Conservation (phyloP, 2,113 vertebrate genomes). For the Periophthalmus modestus region DNA sequence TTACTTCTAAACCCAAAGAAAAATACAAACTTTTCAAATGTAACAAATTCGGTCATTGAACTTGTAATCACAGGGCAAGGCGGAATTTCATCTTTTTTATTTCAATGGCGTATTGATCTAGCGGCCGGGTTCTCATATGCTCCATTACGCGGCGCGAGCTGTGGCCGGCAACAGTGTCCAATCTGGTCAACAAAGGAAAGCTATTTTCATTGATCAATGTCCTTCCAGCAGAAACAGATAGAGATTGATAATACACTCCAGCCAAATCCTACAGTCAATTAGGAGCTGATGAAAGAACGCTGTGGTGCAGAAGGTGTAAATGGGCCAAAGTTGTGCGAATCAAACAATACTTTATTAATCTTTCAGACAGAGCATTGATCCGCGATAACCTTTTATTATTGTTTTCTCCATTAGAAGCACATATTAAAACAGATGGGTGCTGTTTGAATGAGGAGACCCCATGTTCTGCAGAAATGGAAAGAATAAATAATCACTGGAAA, state of each 20-base stretch:
- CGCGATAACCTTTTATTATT: constrained; percentile 74
- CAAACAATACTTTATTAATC: constrained; percentile 73
- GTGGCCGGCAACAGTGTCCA: constrained; percentile 68
- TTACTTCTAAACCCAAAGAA: constrained; percentile 59
- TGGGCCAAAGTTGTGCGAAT: constrained; percentile 60
- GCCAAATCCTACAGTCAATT: constrained; percentile 77
- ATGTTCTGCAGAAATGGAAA: constrained; percentile 36
- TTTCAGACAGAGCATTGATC: constrained; percentile 71
- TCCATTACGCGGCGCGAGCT: constrained; percentile 66
- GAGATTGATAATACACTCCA: constrained; percentile 80
- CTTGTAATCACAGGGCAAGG: constrained; percentile 60
- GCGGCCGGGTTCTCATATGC: constrained; percentile 65
- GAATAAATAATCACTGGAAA: constrained; percentile 61
- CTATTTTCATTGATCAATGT: constrained; percentile 81
- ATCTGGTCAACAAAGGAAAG: constrained; percentile 76
- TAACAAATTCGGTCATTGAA: constrained; percentile 55
- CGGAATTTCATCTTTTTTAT: constrained; percentile 74
- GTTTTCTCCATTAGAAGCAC: constrained; percentile 65
- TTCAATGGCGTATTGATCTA: constrained; percentile 76
- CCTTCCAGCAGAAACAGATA: constrained; percentile 73
- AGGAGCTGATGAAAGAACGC: constrained; percentile 66
- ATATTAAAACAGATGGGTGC: constrained; percentile 74
- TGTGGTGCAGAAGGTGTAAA: constrained; percentile 62
- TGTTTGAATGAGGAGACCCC: constrained; percentile 34
- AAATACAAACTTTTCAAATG: constrained; percentile 59